Evolutionary conservation across 2,888 invertebrate genomes (phyloP), one percentile per base, ranked within the genome.

Genomic region (Emmelina monodactyla): DNA sequence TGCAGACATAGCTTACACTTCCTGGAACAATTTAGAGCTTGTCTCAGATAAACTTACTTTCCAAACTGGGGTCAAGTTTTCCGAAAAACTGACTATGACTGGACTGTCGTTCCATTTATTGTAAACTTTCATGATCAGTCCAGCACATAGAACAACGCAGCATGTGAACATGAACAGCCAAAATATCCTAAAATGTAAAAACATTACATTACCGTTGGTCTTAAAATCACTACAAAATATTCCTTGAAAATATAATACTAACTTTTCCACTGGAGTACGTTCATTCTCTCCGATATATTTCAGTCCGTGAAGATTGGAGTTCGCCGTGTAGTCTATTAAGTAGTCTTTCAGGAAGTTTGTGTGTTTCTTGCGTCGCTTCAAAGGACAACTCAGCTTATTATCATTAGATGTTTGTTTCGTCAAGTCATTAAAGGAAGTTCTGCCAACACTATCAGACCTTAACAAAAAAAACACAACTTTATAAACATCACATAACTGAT

Each of bases 61-160:
- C 85, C 85, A 86, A 29, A 86, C 83, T 1, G 86, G 85, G 6
- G 88, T 89, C 0, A 88, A 85, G 38, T 85, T 87, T 57, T 88
- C 87, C 1, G 88, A 88, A 52, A 89, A 89, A 52, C 87, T 88
- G 10, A 89, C 88, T 47, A 89, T 87, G 0, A 89, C 88, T 1
- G 88, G 88, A 50, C 84, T 86, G 42, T 83, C 82, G 39, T 84
- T 82, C 88, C 88, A 89, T 59, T 88, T 89, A 43, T 82, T 75
- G 82, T 85, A 88, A 4, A 87, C 83, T 54, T 87, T 83, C 38
- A 78, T 67, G 22, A 87, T 88, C 5, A 87, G 63, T 25, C 72
- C 71, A 31, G 78, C 60, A 47, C 87, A 88, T 11, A 84, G 71
- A 33, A 84, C 75, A 2, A 88, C 82, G 28, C 86, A 86, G 31